Evolutionary conservation across 2,888 invertebrate genomes (phyloP).

Genomic region (Dusona sp.): DNA sequence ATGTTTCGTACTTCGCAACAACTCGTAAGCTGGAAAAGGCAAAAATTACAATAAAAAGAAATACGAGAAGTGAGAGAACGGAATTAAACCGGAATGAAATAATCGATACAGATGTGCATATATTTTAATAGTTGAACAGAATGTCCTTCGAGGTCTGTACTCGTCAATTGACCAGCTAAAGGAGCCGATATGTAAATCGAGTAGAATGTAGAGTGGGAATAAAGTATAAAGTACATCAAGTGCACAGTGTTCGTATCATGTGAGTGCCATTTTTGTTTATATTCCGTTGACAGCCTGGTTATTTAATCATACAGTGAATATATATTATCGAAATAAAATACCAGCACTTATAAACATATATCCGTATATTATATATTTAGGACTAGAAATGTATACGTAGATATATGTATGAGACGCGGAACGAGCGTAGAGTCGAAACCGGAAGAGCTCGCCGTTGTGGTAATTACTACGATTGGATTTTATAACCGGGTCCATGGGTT

Average conservation of each 20-base stretch:
- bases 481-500: slow-evolving; percentile 70
- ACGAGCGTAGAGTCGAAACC: slow-evolving; percentile 52
- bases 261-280: background rate
- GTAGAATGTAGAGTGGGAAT: slow-evolving; percentile 46
- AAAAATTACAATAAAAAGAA: background rate
- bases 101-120: background rate
- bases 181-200: slow-evolving; percentile 56
- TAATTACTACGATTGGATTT: slow-evolving; percentile 69
- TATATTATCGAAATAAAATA: background rate
- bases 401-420: slow-evolving; percentile 7
- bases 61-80: background rate
- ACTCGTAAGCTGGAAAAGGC: background rate
- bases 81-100: background rate
- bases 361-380: background rate
- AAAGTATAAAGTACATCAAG: slow-evolving; percentile 34
- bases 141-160: slow-evolving; percentile 15
- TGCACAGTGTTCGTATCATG: background rate
- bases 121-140: slow-evolving; percentile 19
- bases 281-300: background rate
- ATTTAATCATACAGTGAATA: background rate
- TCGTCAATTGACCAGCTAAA: slow-evolving; percentile 48
- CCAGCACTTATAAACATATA: slow-evolving; percentile 1
- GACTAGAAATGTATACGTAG: background rate
- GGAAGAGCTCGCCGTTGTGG: slow-evolving; percentile 62
- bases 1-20: background rate